Percentiles rank a stretch among this genome's conserved stretches.
These are phyloP conservation scores for Meteorus sp. DNA, from an alignment of 1,140 invertebrate species.

Conservation along the genomic window DNA sequence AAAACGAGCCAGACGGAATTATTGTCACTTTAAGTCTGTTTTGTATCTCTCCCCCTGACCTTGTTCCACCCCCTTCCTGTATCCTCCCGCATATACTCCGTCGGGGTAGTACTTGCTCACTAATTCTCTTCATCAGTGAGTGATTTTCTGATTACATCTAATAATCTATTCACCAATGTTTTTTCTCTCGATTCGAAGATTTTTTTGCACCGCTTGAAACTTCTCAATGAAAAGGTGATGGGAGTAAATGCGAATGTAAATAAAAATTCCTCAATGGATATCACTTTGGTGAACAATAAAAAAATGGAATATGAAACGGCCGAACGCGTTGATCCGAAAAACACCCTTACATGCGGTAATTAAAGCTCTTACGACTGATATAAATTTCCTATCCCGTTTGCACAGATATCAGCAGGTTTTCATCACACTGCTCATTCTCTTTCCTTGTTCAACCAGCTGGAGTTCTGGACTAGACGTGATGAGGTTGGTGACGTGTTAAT, in stretches of 20 bases:
- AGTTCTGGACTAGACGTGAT: slow-evolving; percentile 58
- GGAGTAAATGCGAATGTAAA: background rate
- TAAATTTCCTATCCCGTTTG: slow-evolving; percentile 48
- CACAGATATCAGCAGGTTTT: slow-evolving; percentile 41
- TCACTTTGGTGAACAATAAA: background rate
- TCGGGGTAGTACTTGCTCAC: background rate
- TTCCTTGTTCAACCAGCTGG: slow-evolving; percentile 39
- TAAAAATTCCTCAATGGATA: background rate
- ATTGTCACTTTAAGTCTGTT: slow-evolving; percentile 30
- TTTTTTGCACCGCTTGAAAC: background rate
- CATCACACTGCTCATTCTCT: background rate
- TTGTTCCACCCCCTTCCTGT: slow-evolving; percentile 12
- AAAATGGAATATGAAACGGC: background rate
- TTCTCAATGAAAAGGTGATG: too few species aligned
- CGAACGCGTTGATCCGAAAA: background rate
- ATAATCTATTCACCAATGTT: slow-evolving; percentile 6
- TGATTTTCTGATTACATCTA: slow-evolving; percentile 8
- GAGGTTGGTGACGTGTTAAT: slow-evolving; percentile 53
- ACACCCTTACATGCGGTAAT: slow-evolving; percentile 44
- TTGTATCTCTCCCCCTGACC: slow-evolving; percentile 32
- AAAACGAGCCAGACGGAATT: slow-evolving; percentile 23
- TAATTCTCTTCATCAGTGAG: background rate
- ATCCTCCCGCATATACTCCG: background rate
- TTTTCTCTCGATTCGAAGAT: background rate
- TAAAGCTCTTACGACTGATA: slow-evolving; percentile 55